Percentiles rank a stretch among this genome's conserved stretches.
Conservation (phyloP, 2,113 vertebrate species). For the Scophthalmus maximus region DNA sequence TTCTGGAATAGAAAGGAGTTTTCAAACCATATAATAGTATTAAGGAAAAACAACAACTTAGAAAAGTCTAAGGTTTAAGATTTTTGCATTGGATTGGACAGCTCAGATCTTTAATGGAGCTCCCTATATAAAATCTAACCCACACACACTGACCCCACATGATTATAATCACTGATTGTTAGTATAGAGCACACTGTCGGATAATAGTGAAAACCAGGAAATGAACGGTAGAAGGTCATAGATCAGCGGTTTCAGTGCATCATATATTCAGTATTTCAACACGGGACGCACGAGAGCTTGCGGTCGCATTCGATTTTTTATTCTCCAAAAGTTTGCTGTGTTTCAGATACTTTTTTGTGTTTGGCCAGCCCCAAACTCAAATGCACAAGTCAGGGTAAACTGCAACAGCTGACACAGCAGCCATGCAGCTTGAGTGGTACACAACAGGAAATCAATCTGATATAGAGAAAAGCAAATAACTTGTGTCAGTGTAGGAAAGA, state of each 20-base stretch:
- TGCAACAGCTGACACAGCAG: slow-evolving; percentile 63
- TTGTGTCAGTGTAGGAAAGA: slow-evolving; percentile 31
- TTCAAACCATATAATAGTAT: too few relatives aligned
- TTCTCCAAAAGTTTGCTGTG: slow-evolving; percentile 20
- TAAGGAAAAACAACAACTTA: neutral
- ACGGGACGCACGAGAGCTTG: neutral
- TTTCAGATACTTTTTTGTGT: slow-evolving; percentile 45
- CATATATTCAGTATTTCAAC: neutral
- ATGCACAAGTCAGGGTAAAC: slow-evolving; percentile 57
- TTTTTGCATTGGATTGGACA: neutral
- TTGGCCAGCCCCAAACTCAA: slow-evolving; percentile 44
- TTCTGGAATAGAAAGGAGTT: neutral
- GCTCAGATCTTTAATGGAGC: neutral
- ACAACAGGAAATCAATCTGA: slow-evolving; percentile 67
- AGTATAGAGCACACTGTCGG: neutral
- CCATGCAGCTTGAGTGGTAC: slow-evolving; percentile 44
- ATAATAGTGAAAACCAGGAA: neutral
- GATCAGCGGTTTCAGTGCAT: neutral
- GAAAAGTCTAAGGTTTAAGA: neutral
- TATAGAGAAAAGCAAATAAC: slow-evolving; percentile 61
- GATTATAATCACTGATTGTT: neutral
- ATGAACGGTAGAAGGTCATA: neutral
- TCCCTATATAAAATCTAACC: neutral
- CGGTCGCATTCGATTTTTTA: slow-evolving; percentile 44
- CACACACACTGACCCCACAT: neutral